Base-by-base conservation (phyloP, 2,797 vertebrate genomes). In the Cheirogaleus major region DNA sequence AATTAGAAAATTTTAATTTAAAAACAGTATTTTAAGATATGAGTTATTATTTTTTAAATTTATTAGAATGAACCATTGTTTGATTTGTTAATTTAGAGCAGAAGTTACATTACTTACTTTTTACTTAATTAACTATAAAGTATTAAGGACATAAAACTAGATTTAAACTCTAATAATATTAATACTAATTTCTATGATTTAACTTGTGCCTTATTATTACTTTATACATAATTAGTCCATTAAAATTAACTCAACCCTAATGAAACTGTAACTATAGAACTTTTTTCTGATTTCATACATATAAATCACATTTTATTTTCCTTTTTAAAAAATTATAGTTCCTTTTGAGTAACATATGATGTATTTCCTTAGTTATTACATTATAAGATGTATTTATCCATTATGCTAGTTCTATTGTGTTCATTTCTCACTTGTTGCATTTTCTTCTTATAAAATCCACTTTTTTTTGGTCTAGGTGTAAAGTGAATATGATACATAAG, bases 201-300 rank as follows among this genome's bases (percentile, higher is more conserved):
- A 97, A 95, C 75, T 85, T 96, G 85, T 70, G 87, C 63, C 81
- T 96, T 72, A 43, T 43, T 94, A 92, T 91, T 97, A 97, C 90
- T 96, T 97, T 96, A 96, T 95, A 88, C 79, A 96, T 93, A 97
- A 97, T 97, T 52, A 94, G 10, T 94, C 89, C 91, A 80, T 98
- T 98, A 98, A 98, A 98, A 98, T 97, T 20, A 94, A 85, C 32
- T 97, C 65, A 95, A 18, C 93, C 48, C 93, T 96, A 95, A 97
- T 96, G 86, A 81, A 95, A 97, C 92, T 94, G 79, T 95, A 98
- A 95, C 63, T 25, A 52, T 30, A 91, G 72, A 57, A 94, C 96
- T 92, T 69, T 96, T 97, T 73, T 88, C 92, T 92, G 70, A 48
- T 97, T 93, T 96, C 92, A 93, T 92, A 82, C 14, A 63, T 93